phyloP scores from a whole-genome alignment of 2,888 invertebrate species.

The Plagiodera versicolora region DNA sequence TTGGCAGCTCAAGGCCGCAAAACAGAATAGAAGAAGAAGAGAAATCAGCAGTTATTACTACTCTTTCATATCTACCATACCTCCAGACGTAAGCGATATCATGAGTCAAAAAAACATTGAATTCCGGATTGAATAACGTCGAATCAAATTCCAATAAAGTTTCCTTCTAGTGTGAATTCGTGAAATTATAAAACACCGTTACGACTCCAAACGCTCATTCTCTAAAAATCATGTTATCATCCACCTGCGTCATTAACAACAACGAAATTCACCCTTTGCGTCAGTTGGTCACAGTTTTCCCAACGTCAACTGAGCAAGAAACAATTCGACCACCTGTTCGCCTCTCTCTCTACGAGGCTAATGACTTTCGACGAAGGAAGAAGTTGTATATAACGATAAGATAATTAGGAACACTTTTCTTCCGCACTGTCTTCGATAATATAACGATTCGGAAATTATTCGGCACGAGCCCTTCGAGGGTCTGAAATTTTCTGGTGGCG shows the following conservation, averaged over 20 bases:
- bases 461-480: slow-evolving; percentile 4
- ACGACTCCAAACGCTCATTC: neutral
- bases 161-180: too few relatives aligned
- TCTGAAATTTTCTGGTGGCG: slow-evolving; percentile 3
- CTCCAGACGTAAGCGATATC: too few relatives aligned
- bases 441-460: neutral
- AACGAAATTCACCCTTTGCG: slow-evolving; percentile 35
- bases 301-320: slow-evolving; percentile 2
- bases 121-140: too few relatives aligned
- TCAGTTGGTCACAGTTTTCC: slow-evolving; percentile 35
- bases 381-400: neutral
- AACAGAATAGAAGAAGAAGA: too few relatives aligned
- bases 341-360: slow-evolving; percentile 18
- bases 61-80: too few relatives aligned
- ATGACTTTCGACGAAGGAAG: slow-evolving; percentile 14
- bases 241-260: slow-evolving; percentile 32
- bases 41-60: too few relatives aligned
- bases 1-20: too few relatives aligned
- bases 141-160: too few relatives aligned
- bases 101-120: too few relatives aligned
- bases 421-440: neutral
- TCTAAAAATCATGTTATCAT: slow-evolving; percentile 21
- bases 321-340: slow-evolving; percentile 21
- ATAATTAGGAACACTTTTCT: neutral
- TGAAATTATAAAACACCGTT: neutral